Base-by-base conservation (phyloP, 2,113 vertebrate species). In the Cyrtonyx montezumae region DNA sequence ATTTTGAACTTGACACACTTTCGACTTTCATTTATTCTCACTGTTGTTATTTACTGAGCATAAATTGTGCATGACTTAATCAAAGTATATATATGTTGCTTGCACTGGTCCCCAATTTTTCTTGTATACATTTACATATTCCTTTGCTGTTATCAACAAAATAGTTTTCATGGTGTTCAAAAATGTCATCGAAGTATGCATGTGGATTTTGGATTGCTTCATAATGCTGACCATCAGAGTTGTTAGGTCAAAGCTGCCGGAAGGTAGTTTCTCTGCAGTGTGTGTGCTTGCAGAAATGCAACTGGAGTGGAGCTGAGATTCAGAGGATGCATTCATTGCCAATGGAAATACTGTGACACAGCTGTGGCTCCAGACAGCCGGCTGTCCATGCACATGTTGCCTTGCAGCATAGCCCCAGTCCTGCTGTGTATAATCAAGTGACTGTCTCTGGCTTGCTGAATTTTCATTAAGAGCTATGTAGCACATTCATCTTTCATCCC, bases 331-430 rank as follows among this genome's bases (percentile, higher is more conserved):
- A 11, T 56, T 80, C 7, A 1, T 1, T 45, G 25, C 36, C 58
- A 5, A 1, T 51, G 40, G n/a, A 71, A 49, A 40, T 8, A n/a
- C 9, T 0, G 1, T 25, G 42, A 42, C 21, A 15, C 20, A 62
- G 28, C 36, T 32, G 16, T n/a, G 46, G 56, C 37, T 68, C 67
- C 3, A 0, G 15, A 18, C 0, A 0, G 42, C 5, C 0, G 0
- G 4, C 51, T 67, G 23, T 53, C 40, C 34, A 20, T 0, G 0
- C 26, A 4, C 13, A 2, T 3, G 22, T 7, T 56, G 34, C 45
- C 37, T 61, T 28, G 26, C 65, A 7, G 53, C 0, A 0, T 34
- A 45, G 32, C 32, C 53, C 19, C 13, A 2, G 18, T 42, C 28
- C 48, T 46, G 34, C 51, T 37, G 6, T 28, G 34, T 20, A 4